Evolutionary conservation across 1,140 invertebrate genomes (phyloP), one percentile per base, ranked within the genome.

Genomic region (Trissolcus basalis): DNA sequence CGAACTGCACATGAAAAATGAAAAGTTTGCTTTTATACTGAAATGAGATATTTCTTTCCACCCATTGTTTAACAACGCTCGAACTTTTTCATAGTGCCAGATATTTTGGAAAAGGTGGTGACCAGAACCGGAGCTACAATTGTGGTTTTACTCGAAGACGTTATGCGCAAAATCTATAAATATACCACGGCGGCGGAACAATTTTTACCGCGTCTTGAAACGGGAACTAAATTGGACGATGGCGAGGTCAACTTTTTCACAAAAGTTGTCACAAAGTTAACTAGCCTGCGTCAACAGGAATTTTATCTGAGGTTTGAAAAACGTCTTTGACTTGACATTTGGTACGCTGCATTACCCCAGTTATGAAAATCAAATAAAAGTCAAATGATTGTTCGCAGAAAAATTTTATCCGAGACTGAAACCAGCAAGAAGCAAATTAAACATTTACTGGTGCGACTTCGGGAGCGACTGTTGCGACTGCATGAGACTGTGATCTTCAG

Each of bases 281-380:
- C 90, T 0, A 86, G 90, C 27, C 89, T 89, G 75, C 89, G 92
- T 8, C 92, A 93, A 71, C 90, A 91, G 72, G 92, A 93, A 81
- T 84, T 92, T 53, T 89, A 88, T 43, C 79, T 90, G 1, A 89
- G 89, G 90, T 89, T n/a, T 10, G 4, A 32, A 50, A 50, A 0
- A 43, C 15, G 14, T 2, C 14, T 6, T 14, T 47, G 6, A 47
- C 14, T 47, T 14, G 4, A 13, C n/a, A 47, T 5, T 47, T 14
- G 44, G 4, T 5, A 7, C n/a, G 4, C 1, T 13, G 11, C 0
- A 4, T 36, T 10, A 15, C 35, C 6, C 19, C 6, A 27, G 1
- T 27, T 27, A 27, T 27, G 19, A 16, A 5, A 16, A 39, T 13
- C 14, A 9, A 13, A 41, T 56, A 32, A 14, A 32, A 41, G 41